Evolutionary conservation across 2,113 vertebrate genomes (phyloP).

Genomic region (Pelodiscus sinensis): DNA sequence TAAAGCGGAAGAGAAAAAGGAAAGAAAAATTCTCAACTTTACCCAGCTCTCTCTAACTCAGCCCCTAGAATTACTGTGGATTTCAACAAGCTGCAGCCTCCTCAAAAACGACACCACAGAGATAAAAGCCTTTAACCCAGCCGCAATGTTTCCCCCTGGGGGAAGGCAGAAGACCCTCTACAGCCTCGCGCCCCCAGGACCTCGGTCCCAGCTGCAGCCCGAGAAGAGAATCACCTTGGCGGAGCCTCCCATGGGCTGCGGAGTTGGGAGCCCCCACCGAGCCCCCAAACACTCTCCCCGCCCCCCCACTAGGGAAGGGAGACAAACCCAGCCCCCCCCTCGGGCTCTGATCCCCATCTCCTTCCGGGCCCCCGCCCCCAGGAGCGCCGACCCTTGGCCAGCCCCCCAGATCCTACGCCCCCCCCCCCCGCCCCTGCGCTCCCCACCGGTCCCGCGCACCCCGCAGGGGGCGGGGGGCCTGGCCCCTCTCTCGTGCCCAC

Average conservation of each 20-base stretch:
- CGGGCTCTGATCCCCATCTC: not conserved
- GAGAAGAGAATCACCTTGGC: not conserved
- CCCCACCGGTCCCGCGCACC: no score
- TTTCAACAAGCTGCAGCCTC: not conserved
- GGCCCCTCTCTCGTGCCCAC: no score
- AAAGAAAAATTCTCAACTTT: not conserved
- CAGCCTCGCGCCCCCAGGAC: not conserved
- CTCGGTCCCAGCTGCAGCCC: not conserved
- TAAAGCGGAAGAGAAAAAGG: not conserved
- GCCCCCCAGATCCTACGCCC: no score
- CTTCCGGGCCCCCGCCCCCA: not conserved
- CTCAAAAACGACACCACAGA: not conserved
- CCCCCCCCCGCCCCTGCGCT: no score
- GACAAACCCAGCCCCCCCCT: not conserved
- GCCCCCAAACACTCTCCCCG: not conserved
- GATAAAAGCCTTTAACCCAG: not conserved
- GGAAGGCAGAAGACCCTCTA: not conserved
- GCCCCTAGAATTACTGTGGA: not conserved
- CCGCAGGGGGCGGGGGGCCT: no score
- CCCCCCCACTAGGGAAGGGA: not conserved
- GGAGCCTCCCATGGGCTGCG: no score
- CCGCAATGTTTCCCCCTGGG: no score
- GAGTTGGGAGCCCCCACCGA: not conserved
- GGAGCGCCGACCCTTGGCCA: not conserved
- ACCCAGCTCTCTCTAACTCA: not conserved